A percentile compares a stretch with the other conserved stretches of the same genome.
Evolutionary conservation across 2,797 vertebrate genomes (phyloP).

Genomic region (Pampus argenteus): DNA sequence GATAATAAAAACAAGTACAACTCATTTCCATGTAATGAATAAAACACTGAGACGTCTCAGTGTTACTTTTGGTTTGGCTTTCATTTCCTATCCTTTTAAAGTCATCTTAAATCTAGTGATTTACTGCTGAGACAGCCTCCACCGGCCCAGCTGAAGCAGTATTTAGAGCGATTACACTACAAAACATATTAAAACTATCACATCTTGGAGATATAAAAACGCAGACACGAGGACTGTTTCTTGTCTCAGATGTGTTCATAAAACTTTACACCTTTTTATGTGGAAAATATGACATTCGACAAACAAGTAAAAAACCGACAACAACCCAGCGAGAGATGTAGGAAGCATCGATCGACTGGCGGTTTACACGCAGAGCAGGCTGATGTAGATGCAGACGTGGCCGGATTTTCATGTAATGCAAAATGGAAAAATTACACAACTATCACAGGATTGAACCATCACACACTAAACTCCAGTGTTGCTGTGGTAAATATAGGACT

Average conservation of each 20-base stretch:
- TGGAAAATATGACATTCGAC: background rate
- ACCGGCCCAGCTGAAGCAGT: background rate
- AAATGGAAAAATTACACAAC: background rate
- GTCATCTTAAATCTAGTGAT: background rate
- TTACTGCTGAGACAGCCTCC: background rate
- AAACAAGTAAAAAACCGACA: background rate
- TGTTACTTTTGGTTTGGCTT: background rate
- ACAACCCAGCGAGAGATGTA: background rate
- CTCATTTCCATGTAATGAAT: background rate
- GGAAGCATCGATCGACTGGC: too few species aligned
- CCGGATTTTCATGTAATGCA: background rate
- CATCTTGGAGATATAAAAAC: background rate
- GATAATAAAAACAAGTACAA: background rate
- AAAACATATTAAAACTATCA: background rate
- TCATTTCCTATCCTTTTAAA: background rate
- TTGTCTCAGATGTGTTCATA: background rate
- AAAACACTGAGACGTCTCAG: background rate
- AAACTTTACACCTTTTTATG: background rate
- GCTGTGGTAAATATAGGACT: slow-evolving; percentile 51
- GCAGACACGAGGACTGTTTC: background rate
- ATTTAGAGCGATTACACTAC: background rate
- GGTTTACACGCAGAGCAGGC: too few species aligned
- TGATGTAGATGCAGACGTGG: background rate
- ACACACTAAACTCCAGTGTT: background rate
- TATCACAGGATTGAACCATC: background rate